Evolutionary conservation across 1,140 invertebrate genomes (phyloP).

Genomic region (Halictus rubicundus): DNA sequence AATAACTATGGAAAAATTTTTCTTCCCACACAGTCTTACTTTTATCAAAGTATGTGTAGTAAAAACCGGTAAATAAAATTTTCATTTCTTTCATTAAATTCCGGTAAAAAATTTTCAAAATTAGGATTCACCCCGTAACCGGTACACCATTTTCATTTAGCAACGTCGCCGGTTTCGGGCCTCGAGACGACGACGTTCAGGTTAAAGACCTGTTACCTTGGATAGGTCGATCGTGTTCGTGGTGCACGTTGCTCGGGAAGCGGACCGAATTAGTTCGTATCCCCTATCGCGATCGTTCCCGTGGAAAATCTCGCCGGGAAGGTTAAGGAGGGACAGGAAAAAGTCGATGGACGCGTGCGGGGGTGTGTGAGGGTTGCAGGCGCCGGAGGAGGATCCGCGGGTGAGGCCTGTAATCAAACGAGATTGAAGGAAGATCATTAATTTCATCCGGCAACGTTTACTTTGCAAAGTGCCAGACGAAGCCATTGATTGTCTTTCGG

Average conservation of each 20-base stretch:
- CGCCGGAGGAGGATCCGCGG: background rate
- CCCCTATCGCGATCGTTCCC: background rate
- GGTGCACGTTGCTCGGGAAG: background rate
- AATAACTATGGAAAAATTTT: too few relatives aligned
- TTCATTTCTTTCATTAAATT: too few relatives aligned
- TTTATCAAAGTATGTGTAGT: too few relatives aligned
- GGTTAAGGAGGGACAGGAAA: background rate
- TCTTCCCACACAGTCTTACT: too few relatives aligned
- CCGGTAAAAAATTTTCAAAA: too few relatives aligned
- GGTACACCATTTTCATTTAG: too few relatives aligned
- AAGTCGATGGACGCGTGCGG: background rate
- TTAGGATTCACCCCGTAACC: too few relatives aligned
- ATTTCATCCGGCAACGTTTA: constrained; percentile 53
- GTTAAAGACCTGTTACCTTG: constrained; percentile 39
- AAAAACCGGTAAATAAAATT: too few relatives aligned
- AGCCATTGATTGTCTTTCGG: constrained; percentile 55
- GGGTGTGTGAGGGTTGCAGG: background rate
- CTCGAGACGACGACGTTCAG: background rate
- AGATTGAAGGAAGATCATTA: constrained; percentile 51
- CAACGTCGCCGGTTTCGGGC: too few relatives aligned
- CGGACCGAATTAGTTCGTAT: background rate
- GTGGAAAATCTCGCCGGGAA: background rate
- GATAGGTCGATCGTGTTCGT: constrained; percentile 15
- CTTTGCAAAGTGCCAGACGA: constrained; percentile 49
- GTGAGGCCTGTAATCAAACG: constrained; percentile 34